phyloP scores from a whole-genome alignment of 2,888 invertebrate genomes.

The Melieria omissa region DNA sequence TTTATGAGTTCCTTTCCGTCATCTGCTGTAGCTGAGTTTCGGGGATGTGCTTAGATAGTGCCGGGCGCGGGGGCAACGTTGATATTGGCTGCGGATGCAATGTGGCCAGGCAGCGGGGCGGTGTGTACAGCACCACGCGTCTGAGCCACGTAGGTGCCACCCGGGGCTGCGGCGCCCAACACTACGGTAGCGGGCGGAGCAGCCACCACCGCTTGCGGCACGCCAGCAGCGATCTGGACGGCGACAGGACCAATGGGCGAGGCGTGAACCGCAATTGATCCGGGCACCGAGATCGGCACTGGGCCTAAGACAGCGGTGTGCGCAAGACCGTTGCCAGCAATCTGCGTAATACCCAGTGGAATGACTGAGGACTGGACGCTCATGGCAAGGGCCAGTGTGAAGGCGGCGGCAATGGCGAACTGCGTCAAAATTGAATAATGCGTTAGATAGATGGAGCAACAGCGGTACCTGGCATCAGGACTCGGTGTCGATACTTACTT shows the following conservation, averaged over 20 bases:
- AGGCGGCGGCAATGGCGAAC: constrained; percentile 56
- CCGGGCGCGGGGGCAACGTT: constrained; percentile 65
- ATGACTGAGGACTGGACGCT: constrained; percentile 60
- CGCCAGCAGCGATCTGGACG: constrained; percentile 37
- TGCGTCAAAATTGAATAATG: constrained; percentile 33
- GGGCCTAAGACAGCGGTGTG: constrained; percentile 54
- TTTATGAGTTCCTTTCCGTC: not conserved
- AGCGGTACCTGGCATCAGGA: not conserved
- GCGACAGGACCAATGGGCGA: not conserved
- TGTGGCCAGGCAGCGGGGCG: constrained; percentile 64
- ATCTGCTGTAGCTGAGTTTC: too few species aligned
- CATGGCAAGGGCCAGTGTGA: constrained; percentile 62
- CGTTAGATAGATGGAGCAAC: not conserved
- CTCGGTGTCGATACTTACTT: constrained; percentile 51
- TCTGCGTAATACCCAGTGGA: constrained; percentile 48
- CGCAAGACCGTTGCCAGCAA: constrained; percentile 52
- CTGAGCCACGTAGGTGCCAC: constrained; percentile 64
- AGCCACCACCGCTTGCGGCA: constrained; percentile 32
- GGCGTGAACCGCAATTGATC: constrained; percentile 45
- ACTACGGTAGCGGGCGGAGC: constrained; percentile 37
- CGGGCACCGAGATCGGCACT: constrained; percentile 36
- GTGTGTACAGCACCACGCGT: constrained; percentile 65
- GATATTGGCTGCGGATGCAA: constrained; percentile 62
- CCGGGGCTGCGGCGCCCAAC: constrained; percentile 56
- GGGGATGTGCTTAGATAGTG: constrained; percentile 50